Base-by-base conservation (phyloP, 2,113 vertebrate genomes). In the Limnothrissa miodon region DNA sequence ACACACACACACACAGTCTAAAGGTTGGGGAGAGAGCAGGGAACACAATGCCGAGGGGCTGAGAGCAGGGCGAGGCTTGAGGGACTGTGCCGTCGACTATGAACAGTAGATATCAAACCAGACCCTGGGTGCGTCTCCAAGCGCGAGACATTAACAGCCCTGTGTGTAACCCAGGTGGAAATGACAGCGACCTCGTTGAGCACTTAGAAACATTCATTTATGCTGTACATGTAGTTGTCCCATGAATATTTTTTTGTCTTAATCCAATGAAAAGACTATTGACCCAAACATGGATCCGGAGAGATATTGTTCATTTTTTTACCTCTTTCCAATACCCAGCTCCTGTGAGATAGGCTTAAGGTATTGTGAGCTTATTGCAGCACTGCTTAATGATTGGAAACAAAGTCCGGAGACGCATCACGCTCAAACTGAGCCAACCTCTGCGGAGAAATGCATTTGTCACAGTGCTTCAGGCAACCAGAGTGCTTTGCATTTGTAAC, bases 401-500 rank as follows among this genome's bases (percentile, higher is more conserved):
- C 29, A 4, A 33, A 39, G 66, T 36, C 66, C 66, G 15, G 66
- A 74, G 66, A 2, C 29, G 17, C 66, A 36, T 29, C 29, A 29
- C 36, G 66, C 66, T 74, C 36, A 74, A 74, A 74, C 29, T 74
- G 33, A 17, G 33, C 29, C 66, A 74, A 36, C 66, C 66, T 33
- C 17, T 74, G 11, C 33, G 33, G 10, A 39, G 29, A 74, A 74
- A 33, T 74, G 33, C 66, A 74, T 74, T 74, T 36, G 66, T 74
- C 66, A 74, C 66, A 74, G 25, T 74, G 66, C 66, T 33, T 74
- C 29, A 74, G 66, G 66, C 66, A 74, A 11, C 66, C 29, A 74
- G 36, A 74, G 66, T 74, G 13, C 29, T 74, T 74, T 74, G 66
- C 66, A 74, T 74, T 74, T 74, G 66, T 74, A 74, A 74, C 66